Conservation (phyloP, 2,797 vertebrate species). For the Pelochelys cantorii region DNA sequence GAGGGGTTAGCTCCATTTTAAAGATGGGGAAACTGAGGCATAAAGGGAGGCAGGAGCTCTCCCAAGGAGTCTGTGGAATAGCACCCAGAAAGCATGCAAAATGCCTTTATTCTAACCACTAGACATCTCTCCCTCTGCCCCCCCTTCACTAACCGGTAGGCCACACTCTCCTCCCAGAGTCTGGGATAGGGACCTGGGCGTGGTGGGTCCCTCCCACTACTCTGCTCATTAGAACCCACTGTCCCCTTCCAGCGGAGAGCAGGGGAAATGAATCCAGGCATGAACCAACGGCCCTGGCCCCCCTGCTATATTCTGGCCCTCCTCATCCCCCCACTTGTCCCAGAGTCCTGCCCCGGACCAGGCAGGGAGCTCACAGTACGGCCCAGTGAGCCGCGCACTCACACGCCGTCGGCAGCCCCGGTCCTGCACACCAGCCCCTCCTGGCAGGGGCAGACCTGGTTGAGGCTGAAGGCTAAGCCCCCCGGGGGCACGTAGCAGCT, state of each 20-base stretch:
- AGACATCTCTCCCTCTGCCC: background rate
- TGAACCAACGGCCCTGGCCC: background rate
- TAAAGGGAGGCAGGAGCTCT: background rate
- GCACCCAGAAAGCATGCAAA: background rate
- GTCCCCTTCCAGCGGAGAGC: background rate
- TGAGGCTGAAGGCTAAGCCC: conserved; percentile 90
- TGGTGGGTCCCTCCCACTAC: background rate
- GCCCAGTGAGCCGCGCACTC: conserved; percentile 63
- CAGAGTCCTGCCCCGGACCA: background rate
- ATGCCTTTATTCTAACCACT: background rate
- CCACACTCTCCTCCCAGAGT: background rate
- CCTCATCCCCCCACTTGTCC: background rate
- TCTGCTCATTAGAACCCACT: background rate
- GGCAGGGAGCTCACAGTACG: background rate
- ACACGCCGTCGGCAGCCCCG: conserved; percentile 78
- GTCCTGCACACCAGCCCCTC: conserved; percentile 86
- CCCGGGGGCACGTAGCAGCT: conserved; percentile 88
- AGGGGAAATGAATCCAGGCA: background rate
- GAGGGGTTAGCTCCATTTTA: background rate
- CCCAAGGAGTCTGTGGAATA: background rate
- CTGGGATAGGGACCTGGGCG: background rate
- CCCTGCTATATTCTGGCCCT: background rate
- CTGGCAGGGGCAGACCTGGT: conserved; percentile 90
- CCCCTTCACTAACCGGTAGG: background rate
- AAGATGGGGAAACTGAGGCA: background rate